These are phyloP conservation scores for Acyrthosiphon pisum DNA, from an alignment of 1,140 invertebrate genomes.

Conservation along the genomic window DNA sequence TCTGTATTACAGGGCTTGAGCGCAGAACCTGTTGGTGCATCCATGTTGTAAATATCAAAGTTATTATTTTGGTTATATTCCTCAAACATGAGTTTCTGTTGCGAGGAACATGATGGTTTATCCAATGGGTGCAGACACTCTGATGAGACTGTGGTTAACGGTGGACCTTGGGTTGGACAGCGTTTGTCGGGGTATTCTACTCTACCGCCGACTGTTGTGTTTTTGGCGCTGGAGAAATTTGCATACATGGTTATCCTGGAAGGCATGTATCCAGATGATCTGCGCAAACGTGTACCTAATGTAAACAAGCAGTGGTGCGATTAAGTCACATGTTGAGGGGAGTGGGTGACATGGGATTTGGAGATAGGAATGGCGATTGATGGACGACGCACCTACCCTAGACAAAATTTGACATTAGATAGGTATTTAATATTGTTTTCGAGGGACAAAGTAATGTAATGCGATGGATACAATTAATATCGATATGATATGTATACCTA, in stretches of 20 bases:
- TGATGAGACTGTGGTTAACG: neutral
- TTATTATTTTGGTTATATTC: too few relatives aligned
- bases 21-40: neutral
- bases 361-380: too few relatives aligned
- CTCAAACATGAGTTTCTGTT: neutral
- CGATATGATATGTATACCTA: too few relatives aligned
- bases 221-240: neutral
- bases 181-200: neutral
- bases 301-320: neutral
- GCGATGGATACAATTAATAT: neutral
- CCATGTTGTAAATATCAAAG: neutral
- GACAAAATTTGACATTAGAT: too few relatives aligned
- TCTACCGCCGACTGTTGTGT: neutral
- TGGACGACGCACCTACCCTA: too few relatives aligned
- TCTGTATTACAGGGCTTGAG: neutral
- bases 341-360: too few relatives aligned
- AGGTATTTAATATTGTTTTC: too few relatives aligned
- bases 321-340: neutral
- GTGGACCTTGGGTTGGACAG: neutral
- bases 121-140: neutral
- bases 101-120: neutral
- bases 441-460: too few relatives aligned
- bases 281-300: neutral
- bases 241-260: too few relatives aligned
- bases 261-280: neutral